These are phyloP conservation scores for Hippocampus guttulatus DNA, from an alignment of 2,113 vertebrate genomes.

Conservation along the genomic window DNA sequence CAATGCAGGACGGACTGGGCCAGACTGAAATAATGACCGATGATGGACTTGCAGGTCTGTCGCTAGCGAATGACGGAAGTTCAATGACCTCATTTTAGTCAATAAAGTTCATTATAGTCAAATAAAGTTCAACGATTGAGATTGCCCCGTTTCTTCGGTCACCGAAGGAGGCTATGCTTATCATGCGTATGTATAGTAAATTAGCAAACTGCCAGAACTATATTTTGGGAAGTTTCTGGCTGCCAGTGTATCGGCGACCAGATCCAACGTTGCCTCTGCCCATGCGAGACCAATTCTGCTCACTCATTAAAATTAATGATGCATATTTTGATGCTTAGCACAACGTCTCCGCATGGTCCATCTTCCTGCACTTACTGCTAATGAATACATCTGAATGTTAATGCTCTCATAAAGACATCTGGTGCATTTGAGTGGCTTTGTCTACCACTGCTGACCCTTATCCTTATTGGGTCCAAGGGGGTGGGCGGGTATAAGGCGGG, in stretches of 20 bases:
- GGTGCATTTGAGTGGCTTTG: slow-evolving; percentile 85
- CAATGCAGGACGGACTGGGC: too few species aligned
- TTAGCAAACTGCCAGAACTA: background rate
- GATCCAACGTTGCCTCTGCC: background rate
- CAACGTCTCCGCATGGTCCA: slow-evolving; percentile 56
- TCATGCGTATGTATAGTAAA: background rate
- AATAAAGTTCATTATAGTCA: background rate
- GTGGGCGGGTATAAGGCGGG: slow-evolving; percentile 35
- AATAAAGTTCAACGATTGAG: background rate
- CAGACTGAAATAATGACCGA: too few species aligned
- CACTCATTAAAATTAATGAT: slow-evolving; percentile 52
- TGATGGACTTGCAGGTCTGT: too few species aligned
- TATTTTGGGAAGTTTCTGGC: background rate
- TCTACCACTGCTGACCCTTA: slow-evolving; percentile 90
- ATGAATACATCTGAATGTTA: slow-evolving; percentile 92
- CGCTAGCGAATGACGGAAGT: too few species aligned
- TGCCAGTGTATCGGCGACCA: background rate
- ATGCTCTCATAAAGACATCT: slow-evolving; percentile 91
- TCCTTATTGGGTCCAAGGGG: slow-evolving; percentile 72
- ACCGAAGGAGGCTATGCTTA: background rate
- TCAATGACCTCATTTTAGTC: background rate
- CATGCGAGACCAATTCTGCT: slow-evolving; percentile 37
- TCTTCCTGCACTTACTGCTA: slow-evolving; percentile 85
- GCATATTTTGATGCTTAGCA: slow-evolving; percentile 50
- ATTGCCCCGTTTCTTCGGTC: background rate